These are phyloP conservation scores for Zosterops pallidus DNA, from an alignment of 2,113 vertebrate genomes.

Conservation along the genomic window DNA sequence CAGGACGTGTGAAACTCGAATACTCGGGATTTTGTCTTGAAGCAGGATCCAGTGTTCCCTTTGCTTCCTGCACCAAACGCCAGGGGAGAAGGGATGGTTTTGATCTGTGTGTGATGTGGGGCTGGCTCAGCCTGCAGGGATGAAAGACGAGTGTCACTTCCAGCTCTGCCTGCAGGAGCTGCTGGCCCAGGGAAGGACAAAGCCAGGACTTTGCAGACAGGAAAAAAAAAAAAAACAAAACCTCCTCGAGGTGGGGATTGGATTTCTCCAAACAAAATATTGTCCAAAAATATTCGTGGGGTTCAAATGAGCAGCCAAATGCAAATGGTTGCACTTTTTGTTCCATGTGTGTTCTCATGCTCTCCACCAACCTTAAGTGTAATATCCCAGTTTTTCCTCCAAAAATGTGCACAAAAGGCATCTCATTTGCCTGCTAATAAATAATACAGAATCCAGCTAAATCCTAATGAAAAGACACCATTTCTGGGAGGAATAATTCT, in stretches of 20 bases:
- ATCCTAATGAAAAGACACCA: not conserved
- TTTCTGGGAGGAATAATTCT: not conserved
- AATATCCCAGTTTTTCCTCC: not conserved
- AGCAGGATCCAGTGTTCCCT: conserved; percentile 3
- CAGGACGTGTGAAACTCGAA: not conserved
- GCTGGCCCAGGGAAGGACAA: not conserved
- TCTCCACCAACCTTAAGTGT: not conserved
- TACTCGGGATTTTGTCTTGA: not conserved
- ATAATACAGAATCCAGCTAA: not conserved
- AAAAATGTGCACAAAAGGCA: not conserved
- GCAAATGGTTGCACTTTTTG: not conserved
- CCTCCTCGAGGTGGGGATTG: not conserved
- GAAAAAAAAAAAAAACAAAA: not conserved
- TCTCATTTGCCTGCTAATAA: not conserved
- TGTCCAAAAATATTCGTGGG: not conserved
- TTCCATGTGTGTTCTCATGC: not conserved
- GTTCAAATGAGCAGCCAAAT: conserved; percentile 4
- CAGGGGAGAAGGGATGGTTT: not conserved
- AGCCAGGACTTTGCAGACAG: conserved; percentile 5
- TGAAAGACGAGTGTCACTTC: conserved; percentile 3
- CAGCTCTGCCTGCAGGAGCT: not conserved
- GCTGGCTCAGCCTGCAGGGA: conserved; percentile 3
- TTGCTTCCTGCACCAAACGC: conserved; percentile 9
- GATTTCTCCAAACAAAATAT: conserved; percentile 53
- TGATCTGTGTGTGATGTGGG: not conserved